A percentile compares a stretch with the other conserved stretches of the same genome.
phyloP scores from a whole-genome alignment of 2,797 vertebrate genomes.

The Agapornis canus region DNA sequence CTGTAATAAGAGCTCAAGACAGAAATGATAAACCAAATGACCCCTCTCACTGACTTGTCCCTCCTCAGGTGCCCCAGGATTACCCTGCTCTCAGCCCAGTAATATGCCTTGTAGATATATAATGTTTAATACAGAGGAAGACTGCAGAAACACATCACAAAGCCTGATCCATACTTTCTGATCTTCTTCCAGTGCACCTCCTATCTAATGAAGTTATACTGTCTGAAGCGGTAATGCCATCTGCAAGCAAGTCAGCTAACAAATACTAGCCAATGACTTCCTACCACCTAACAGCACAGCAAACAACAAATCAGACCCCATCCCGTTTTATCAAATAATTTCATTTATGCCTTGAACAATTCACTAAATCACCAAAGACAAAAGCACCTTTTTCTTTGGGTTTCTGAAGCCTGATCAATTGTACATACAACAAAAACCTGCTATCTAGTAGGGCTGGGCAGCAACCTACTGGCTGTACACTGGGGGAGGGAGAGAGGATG shows the following conservation, averaged over 20 bases:
- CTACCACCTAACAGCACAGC: neutral
- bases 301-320: conserved; percentile 21
- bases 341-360: neutral
- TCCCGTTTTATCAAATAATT: neutral
- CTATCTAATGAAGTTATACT: neutral
- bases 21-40: neutral
- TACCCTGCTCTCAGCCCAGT: neutral
- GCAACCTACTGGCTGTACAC: neutral
- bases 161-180: neutral
- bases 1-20: neutral
- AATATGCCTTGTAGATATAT: neutral
- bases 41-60: neutral
- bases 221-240: neutral
- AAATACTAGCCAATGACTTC: neutral
- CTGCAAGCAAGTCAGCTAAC: neutral
- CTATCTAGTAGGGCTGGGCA: conserved; percentile 64
- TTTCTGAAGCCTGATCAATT: conserved; percentile 16
- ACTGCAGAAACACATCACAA: neutral
- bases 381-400: neutral
- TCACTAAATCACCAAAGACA: neutral
- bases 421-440: conserved; percentile 32
- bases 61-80: neutral
- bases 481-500: neutral
- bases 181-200: neutral
- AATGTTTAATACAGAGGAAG: neutral